phyloP scores from a whole-genome alignment of 2,797 vertebrate species.

The Lepus oiostolus region DNA sequence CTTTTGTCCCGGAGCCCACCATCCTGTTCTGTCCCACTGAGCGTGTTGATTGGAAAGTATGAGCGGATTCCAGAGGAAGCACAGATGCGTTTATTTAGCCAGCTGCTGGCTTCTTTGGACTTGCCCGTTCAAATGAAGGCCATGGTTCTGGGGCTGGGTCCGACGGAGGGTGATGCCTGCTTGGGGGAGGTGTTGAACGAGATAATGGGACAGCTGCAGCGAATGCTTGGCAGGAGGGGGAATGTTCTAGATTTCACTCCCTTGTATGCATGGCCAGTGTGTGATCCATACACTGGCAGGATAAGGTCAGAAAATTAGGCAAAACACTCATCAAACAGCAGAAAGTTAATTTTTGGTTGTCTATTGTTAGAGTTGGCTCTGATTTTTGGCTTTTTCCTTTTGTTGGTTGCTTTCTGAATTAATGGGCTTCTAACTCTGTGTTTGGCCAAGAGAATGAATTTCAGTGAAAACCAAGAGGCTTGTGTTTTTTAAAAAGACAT shows the following conservation, averaged over 20 bases:
- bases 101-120: constrained; percentile 44
- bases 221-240: neutral
- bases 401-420: constrained; percentile 50
- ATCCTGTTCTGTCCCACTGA: constrained; percentile 39
- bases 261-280: neutral
- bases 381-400: constrained; percentile 55
- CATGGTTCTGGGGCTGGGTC: neutral
- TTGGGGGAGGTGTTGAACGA: constrained; percentile 12
- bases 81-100: constrained; percentile 56
- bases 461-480: constrained; percentile 36
- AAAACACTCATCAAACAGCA: constrained; percentile 28
- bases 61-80: constrained; percentile 59
- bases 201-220: neutral
- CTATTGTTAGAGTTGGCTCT: constrained; percentile 32
- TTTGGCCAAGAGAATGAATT: constrained; percentile 21
- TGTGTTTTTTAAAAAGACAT: neutral
- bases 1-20: constrained; percentile 57
- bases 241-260: constrained; percentile 20
- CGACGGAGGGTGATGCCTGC: neutral
- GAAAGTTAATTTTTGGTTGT: neutral
- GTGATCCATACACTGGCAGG: neutral
- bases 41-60: constrained; percentile 64
- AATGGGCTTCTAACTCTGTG: constrained; percentile 40
- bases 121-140: constrained; percentile 42
- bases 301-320: constrained; percentile 21